Percentiles rank a stretch among this genome's conserved stretches.
phyloP scores from a whole-genome alignment of 2,888 invertebrate species.

The Mythimna loreyi region DNA sequence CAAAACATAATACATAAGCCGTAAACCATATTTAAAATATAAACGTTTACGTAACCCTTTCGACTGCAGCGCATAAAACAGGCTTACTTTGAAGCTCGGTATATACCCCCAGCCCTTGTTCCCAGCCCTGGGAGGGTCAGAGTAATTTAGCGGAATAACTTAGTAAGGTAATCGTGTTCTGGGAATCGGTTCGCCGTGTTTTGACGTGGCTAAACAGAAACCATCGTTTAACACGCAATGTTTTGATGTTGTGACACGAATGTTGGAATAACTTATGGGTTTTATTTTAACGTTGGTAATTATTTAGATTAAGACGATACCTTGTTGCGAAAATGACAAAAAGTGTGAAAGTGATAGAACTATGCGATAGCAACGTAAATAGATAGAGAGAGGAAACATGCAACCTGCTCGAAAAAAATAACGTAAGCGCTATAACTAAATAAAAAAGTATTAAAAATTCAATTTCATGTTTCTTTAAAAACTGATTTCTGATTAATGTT shows the following conservation, averaged over 20 bases:
- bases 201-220: slow-evolving; percentile 32
- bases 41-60: slow-evolving; percentile 2
- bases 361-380: no score
- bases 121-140: slow-evolving; percentile 21
- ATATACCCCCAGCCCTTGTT: slow-evolving; percentile 13
- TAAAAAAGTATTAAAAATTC: no score
- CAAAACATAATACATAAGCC: no score
- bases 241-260: slow-evolving; percentile 16
- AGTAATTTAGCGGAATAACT: slow-evolving; percentile 45
- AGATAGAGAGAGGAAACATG: no score
- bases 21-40: slow-evolving; percentile 3
- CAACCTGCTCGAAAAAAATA: no score
- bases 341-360: no score
- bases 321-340: no score
- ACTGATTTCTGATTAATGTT: no score
- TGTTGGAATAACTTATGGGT: neutral
- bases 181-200: slow-evolving; percentile 39
- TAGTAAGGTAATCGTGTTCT: slow-evolving; percentile 39
- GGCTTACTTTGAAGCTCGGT: slow-evolving; percentile 14
- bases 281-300: no score
- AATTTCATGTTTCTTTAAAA: no score
- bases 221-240: slow-evolving; percentile 32
- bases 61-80: slow-evolving; percentile 2
- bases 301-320: no score
- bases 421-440: no score